These are phyloP conservation scores for Hephaestus fuliginosus DNA, from an alignment of 2,797 vertebrate genomes.

Conservation along the genomic window DNA sequence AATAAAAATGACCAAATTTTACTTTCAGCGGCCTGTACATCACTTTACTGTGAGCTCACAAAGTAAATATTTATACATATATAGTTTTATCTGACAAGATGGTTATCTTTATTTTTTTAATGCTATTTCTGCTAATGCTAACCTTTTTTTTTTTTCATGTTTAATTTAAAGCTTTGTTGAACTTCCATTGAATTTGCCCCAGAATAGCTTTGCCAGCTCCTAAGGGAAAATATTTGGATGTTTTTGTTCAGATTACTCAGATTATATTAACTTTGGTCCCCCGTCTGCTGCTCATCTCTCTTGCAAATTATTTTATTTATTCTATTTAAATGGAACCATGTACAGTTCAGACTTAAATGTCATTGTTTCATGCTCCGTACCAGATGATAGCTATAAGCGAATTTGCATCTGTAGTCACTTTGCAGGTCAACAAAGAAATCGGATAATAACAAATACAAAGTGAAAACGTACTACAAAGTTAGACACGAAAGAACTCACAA, in stretches of 20 bases:
- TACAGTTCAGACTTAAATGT: too few relatives aligned
- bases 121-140: background rate
- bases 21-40: background rate
- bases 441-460: too few relatives aligned
- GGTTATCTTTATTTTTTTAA: background rate
- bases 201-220: background rate
- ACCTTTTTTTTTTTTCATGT: background rate
- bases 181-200: background rate
- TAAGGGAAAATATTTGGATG: background rate
- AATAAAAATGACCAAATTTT: background rate
- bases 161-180: conserved; percentile 8
- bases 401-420: too few relatives aligned
- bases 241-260: background rate
- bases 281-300: background rate
- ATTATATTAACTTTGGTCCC: background rate
- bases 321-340: too few relatives aligned
- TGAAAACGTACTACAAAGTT: too few relatives aligned
- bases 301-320: background rate
- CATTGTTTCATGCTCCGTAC: too few relatives aligned
- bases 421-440: too few relatives aligned
- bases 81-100: background rate
- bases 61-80: conserved; percentile 26
- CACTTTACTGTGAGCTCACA: background rate
- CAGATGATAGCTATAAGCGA: too few relatives aligned
- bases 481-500: too few relatives aligned